Conservation (phyloP, 30 jellyfish, hydroid and myxozoan species). For the Aurelia aurita region DNA sequence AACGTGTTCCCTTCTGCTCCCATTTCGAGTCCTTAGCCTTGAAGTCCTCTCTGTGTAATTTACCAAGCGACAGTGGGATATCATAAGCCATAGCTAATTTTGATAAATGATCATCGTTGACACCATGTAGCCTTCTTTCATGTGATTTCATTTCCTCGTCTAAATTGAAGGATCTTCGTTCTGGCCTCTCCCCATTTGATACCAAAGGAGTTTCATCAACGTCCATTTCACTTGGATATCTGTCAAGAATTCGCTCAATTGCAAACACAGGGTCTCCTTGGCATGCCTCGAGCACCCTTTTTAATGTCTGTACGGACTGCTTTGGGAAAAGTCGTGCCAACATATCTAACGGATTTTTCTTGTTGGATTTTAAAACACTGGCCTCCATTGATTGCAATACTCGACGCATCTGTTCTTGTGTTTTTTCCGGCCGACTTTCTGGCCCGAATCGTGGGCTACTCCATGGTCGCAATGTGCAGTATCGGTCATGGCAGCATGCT, state of each 20-base stretch:
- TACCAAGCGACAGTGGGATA: conserved; percentile 78
- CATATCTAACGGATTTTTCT: conserved; percentile 88
- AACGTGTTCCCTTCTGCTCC: conserved; percentile 56
- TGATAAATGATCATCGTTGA: conserved; percentile 92
- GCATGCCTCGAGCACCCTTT: conserved; percentile 79
- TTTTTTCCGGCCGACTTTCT: conserved; percentile 57
- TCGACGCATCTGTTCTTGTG: conserved; percentile 56
- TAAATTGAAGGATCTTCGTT: conserved; percentile 20
- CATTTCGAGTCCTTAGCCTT: conserved; percentile 50
- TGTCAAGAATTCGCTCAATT: conserved; percentile 87
- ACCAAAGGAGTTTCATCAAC: conserved; percentile 50
- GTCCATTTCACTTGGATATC: conserved; percentile 80
- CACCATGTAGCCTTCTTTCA: conserved; percentile 67
- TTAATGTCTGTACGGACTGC: conserved; percentile 72
- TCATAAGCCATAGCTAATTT: conserved; percentile 96
- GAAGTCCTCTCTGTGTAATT: conserved; percentile 48
- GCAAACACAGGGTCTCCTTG: conserved; percentile 96
- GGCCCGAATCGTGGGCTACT: conserved; percentile 53
- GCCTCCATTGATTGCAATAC: conserved; percentile 55
- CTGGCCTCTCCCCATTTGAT: conserved; percentile 43
- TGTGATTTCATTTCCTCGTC: conserved; percentile 42
- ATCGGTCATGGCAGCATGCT: conserved; percentile 84
- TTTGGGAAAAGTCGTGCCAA: conserved; percentile 91
- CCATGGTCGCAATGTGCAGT: conserved; percentile 78
- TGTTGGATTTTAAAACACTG: conserved; percentile 46